These are phyloP conservation scores for Pampusana beccarii DNA, from an alignment of 2,113 vertebrate species.

Conservation along the genomic window DNA sequence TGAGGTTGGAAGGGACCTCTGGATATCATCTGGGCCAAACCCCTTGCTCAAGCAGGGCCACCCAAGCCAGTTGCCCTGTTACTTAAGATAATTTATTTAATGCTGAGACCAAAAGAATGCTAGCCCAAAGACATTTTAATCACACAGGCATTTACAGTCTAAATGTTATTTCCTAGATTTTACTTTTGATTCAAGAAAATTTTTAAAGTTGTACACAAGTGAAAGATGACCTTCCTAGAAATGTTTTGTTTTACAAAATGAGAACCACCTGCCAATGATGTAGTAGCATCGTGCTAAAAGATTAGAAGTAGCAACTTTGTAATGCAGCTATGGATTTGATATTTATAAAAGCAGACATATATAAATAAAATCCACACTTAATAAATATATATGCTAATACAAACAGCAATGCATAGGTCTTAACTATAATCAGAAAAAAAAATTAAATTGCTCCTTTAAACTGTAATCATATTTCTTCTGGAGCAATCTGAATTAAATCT, in stretches of 20 bases:
- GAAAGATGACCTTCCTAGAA: background rate
- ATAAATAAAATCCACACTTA: background rate
- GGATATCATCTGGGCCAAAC: rapidly evolving
- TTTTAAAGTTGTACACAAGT: background rate
- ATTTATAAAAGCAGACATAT: background rate
- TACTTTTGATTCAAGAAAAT: background rate
- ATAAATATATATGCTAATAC: background rate
- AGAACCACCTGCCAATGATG: background rate
- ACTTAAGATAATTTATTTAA: background rate
- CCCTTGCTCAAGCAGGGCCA: background rate
- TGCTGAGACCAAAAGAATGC: background rate
- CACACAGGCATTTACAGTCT: background rate
- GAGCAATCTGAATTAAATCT: background rate
- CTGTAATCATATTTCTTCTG: background rate
- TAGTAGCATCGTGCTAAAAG: background rate
- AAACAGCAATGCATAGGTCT: background rate
- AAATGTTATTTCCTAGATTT: background rate
- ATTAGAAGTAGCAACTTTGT: background rate
- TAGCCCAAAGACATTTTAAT: background rate
- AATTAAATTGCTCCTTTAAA: background rate
- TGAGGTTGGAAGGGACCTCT: background rate
- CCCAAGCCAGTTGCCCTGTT: background rate
- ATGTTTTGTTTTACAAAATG: background rate
- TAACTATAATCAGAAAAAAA: background rate
- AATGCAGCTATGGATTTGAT: background rate